phyloP scores from a whole-genome alignment of 2,888 invertebrate species.

The Dasypolia templi region DNA sequence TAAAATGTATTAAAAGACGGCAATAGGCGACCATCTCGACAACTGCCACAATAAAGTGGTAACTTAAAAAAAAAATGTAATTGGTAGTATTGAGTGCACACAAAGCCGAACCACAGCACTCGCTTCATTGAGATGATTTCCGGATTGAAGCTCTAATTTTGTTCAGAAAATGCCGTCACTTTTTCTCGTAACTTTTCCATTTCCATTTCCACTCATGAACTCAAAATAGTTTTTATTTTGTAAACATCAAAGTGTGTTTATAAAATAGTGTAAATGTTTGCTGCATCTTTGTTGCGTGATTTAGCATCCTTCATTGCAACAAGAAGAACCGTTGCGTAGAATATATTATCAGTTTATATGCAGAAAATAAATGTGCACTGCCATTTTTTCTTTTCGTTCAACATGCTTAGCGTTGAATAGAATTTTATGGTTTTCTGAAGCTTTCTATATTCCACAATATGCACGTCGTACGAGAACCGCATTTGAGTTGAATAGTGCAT shows the following conservation, averaged over 20 bases:
- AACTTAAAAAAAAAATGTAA: constrained; percentile 2
- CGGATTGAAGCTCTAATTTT: constrained; percentile 13
- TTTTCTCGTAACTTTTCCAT: background rate
- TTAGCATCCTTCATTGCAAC: background rate
- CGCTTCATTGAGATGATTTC: constrained; percentile 12
- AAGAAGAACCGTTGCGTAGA: background rate
- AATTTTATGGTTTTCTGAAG: constrained; percentile 8
- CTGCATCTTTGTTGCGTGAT: constrained; percentile 5
- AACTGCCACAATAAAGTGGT: background rate
- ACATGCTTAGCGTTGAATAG: constrained; percentile 6
- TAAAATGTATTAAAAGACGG: constrained; percentile 23
- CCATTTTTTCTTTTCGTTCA: constrained; percentile 11
- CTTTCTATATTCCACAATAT: constrained; percentile 15
- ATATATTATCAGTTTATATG: constrained; percentile 5
- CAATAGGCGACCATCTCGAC: constrained; percentile 13
- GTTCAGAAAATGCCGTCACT: constrained; percentile 10
- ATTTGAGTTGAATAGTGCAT: constrained; percentile 29
- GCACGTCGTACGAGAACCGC: constrained; percentile 6
- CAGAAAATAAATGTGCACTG: background rate
- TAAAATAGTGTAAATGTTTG: background rate
- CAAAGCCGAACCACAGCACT: constrained; percentile 1
- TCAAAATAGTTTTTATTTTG: constrained; percentile 17
- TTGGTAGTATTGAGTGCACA: constrained; percentile 13
- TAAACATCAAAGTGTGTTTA: constrained; percentile 19
- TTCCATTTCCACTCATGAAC: constrained; percentile 7